Percentiles rank a stretch among this genome's conserved stretches.
Evolutionary conservation across 2,113 vertebrate species (phyloP).

Genomic region (Furnarius figulus): DNA sequence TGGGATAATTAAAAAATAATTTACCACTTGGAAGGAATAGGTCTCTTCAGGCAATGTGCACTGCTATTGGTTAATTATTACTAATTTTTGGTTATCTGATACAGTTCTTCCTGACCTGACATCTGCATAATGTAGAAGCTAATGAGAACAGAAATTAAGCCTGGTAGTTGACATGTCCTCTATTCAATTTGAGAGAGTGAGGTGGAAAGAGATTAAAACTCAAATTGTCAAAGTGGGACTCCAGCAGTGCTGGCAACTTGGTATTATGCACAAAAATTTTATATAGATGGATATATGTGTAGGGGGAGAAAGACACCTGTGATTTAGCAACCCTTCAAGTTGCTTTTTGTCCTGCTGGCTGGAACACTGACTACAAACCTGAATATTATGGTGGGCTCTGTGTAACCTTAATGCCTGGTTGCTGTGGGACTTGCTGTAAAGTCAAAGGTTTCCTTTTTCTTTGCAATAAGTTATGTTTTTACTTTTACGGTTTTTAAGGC

Average conservation of each 20-base stretch:
- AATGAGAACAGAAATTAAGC: conserved; percentile 61
- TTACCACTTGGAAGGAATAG: conserved; percentile 48
- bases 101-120: conserved; percentile 46
- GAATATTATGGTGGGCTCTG: rapidly evolving
- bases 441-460: not conserved
- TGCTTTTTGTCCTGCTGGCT: not conserved
- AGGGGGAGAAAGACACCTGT: not conserved
- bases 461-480: not conserved
- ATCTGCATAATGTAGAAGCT: conserved; percentile 59
- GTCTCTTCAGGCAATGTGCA: conserved; percentile 39
- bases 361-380: not conserved
- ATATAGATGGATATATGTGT: not conserved
- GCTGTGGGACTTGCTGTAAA: not conserved
- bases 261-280: not conserved
- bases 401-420: not conserved
- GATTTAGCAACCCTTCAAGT: not conserved
- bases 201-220: conserved; percentile 21
- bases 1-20: conserved; percentile 61
- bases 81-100: conserved; percentile 55
- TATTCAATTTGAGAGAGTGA: not conserved
- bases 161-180: conserved; percentile 12
- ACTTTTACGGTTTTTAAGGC: not conserved
- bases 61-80: conserved; percentile 52
- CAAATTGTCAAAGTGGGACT: conserved; percentile 18
- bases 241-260: not conserved